Percentiles rank a stretch among this genome's conserved stretches.
Evolutionary conservation across 2,888 invertebrate species (phyloP).

Genomic region (Caradrina kadenii): DNA sequence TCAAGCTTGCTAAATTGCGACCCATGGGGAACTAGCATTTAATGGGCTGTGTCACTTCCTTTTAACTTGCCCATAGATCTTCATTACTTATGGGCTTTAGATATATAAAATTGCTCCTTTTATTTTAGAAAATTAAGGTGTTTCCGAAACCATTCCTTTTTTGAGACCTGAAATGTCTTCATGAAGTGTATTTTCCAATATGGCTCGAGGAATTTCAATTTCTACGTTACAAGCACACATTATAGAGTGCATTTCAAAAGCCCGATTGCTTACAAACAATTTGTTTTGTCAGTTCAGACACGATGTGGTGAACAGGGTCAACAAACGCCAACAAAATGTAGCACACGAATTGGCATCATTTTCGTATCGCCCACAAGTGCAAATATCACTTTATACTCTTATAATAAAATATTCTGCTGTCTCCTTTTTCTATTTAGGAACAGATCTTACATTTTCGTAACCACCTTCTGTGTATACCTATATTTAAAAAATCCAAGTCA

Average conservation of each 20-base stretch:
- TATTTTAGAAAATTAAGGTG: background rate
- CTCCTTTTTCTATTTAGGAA: constrained; percentile 7
- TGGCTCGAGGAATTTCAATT: constrained; percentile 8
- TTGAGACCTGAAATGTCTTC: background rate
- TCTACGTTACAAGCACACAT: background rate
- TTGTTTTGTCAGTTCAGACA: background rate
- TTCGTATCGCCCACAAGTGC: constrained; percentile 19
- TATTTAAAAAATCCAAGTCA: constrained; percentile 29
- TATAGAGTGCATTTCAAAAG: background rate
- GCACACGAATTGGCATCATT: constrained; percentile 26
- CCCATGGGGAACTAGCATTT: constrained; percentile 47
- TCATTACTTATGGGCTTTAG: constrained; percentile 28
- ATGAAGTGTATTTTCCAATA: background rate
- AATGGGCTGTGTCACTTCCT: constrained; percentile 55
- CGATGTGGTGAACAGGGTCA: constrained; percentile 20
- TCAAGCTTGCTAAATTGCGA: constrained; percentile 54
- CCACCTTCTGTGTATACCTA: background rate
- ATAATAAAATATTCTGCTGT: constrained; percentile 34
- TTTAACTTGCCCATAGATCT: constrained; percentile 30
- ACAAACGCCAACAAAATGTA: constrained; percentile 16
- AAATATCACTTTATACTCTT: constrained; percentile 14
- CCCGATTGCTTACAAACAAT: background rate
- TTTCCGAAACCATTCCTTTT: background rate
- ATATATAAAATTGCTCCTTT: constrained; percentile 29
- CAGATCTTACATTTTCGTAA: constrained; percentile 5